Evolutionary conservation across 1,140 invertebrate genomes (phyloP), one percentile per base, ranked within the genome.

Genomic region (Papilio xuthus): DNA sequence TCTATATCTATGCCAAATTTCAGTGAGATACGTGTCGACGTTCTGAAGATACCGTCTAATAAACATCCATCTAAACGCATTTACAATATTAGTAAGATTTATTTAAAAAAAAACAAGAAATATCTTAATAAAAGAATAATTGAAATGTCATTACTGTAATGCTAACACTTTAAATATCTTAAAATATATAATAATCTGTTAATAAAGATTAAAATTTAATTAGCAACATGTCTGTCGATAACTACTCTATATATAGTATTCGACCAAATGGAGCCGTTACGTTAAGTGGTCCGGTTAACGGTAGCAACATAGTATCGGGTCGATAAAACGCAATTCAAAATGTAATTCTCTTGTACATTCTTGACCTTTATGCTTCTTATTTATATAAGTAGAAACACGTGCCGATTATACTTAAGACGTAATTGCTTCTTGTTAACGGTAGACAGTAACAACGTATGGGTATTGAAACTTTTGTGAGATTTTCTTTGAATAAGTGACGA

Each of bases 231-330:
- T 67, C 18, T 50, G 47, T 67, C 60, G 13, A 18, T 28, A 67
- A 67, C 60, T 23, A 26, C 26, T 28, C 26, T 28, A 18, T 6
- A 13, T 67, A 67, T 67, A 67, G 60, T 67, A 60, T 26, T 26
- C n/a, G 60, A 67, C 60, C 60, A 15, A 67, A 67, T 67, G 13
- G 26, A 28, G 60, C 26, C 60, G 60, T 67, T 28, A 67, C 60
- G 60, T 10, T 67, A 67, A 67, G 60, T 67, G 26, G 60, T 28
- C 60, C 60, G 60, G 32, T 67, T 67, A 67, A 67, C n/a, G 26
- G 12, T 28, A 37, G 32, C 32, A 37, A 37, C 32, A 37, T 50
- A 50, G 47, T 15, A 6, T 50, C 47, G 47, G 15, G 15, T 15
- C 47, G 13, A 50, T 50, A 50, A 50, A 50, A 50, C 47, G 47